These are phyloP conservation scores for Capreolus pygargus DNA, from an alignment of 2,113 vertebrate species.

Conservation along the genomic window DNA sequence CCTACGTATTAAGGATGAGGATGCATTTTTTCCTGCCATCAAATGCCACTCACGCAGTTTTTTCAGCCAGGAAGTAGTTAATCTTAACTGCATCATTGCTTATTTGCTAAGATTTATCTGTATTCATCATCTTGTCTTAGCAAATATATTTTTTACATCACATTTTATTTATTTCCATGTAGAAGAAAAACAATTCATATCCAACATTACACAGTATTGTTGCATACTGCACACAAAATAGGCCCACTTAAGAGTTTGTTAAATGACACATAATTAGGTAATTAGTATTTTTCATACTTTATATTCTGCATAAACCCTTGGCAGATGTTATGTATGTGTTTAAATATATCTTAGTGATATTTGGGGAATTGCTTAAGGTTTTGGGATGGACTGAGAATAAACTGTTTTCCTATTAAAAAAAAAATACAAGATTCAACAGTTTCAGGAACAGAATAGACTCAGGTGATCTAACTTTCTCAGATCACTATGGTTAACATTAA, in stretches of 20 bases:
- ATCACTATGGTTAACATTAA: neutral
- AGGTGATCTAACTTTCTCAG: neutral
- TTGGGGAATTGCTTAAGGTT: neutral
- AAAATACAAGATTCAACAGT: neutral
- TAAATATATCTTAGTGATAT: neutral
- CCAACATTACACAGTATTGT: neutral
- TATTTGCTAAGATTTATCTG: neutral
- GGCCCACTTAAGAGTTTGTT: neutral
- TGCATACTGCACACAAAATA: neutral
- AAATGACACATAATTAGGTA: neutral
- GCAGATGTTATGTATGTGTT: neutral
- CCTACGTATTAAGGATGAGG: neutral
- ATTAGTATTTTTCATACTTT: neutral
- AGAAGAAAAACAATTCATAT: neutral
- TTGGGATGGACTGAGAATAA: neutral
- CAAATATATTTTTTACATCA: neutral
- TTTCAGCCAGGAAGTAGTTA: neutral
- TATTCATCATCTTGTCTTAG: neutral
- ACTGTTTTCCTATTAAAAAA: neutral
- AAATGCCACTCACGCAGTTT: neutral
- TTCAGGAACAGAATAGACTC: neutral
- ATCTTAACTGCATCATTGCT: neutral
- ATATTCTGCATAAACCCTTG: neutral
- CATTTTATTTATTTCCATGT: neutral
- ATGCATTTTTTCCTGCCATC: neutral